Evolutionary conservation across 1,140 invertebrate genomes (phyloP).

Genomic region (Tachypleus tridentatus): DNA sequence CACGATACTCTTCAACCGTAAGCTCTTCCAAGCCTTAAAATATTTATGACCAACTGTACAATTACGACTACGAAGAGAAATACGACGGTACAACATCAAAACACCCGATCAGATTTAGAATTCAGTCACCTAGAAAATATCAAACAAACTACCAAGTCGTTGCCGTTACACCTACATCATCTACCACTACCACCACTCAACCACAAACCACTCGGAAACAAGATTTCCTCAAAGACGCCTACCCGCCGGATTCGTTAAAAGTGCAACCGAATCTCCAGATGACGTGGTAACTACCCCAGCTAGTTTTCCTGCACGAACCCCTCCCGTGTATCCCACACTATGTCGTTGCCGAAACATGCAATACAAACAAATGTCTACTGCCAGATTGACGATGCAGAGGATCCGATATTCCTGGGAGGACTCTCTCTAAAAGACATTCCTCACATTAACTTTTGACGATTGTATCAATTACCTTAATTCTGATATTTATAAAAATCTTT

Average conservation of each 20-base stretch:
- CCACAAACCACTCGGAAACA: too few species aligned
- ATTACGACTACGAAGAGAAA: too few species aligned
- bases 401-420: constrained; percentile 60
- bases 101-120: too few species aligned
- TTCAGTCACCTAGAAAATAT: too few species aligned
- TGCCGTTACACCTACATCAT: too few species aligned
- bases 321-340: background rate
- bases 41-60: too few species aligned
- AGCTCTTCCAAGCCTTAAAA: too few species aligned
- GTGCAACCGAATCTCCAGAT: background rate
- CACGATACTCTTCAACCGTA: too few species aligned
- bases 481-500: constrained; percentile 27
- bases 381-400: constrained; percentile 82
- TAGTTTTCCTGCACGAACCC: background rate
- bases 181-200: too few species aligned
- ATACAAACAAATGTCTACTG: constrained; percentile 69
- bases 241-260: constrained; percentile 11
- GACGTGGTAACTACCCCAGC: background rate
- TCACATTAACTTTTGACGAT: constrained; percentile 32
- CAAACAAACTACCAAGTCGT: too few species aligned
- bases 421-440: constrained; percentile 19
- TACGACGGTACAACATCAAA: too few species aligned
- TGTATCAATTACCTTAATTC: constrained; percentile 30
- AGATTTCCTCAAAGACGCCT: constrained; percentile 9
- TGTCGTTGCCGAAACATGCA: constrained; percentile 38